Evolutionary conservation across 64 coral and sea anemone species (phyloP), one percentile per base, ranked within the genome.

Genomic region (Anthopleura sola): DNA sequence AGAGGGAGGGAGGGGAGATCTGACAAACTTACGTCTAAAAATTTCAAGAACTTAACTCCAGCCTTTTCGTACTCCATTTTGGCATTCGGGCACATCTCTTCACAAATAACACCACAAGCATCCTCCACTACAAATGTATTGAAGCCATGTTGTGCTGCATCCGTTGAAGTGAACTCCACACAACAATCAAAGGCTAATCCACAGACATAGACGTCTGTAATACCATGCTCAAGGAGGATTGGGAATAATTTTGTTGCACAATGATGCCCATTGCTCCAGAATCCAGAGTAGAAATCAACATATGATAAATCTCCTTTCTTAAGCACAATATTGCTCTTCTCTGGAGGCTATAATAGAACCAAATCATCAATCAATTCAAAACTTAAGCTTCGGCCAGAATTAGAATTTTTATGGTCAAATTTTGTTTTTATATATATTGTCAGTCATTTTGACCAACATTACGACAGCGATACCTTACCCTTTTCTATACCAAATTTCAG

Each of bases 111-210:
- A 86, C 79, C 49, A 34, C 92, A 91, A 0, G 89, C 95, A 90
- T 98, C 92, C 19, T 84, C 92, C 32, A 98, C 71, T n/a, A 98
- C 95, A 37, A 80, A 78, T 31, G 92, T 98, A 29, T 60, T 89
- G 37, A 98, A 92, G 3, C 95, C 95, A 34, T 91, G 95, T 3
- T 81, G 39, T 15, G 37, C 78, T 33, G 92, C 92, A 86, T 98
- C 95, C 1, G 86, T 68, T 24, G 89, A 86, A 40, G 95, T 78
- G 55, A 88, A 83, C 39, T 76, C 85, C 28, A 94, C 95, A 84
- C 95, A 98, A 39, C 86, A 78, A 81, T 98, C 95, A 48, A 98
- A 92, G 11, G 95, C 95, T 78, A 98, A 89, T 18, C 95, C 95
- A 91, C 86, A 88, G 26, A 94, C 15, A 68, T 87, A 98, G 11